Base-by-base conservation (phyloP, 1,140 invertebrate species). In the Drosophila cardini region DNA sequence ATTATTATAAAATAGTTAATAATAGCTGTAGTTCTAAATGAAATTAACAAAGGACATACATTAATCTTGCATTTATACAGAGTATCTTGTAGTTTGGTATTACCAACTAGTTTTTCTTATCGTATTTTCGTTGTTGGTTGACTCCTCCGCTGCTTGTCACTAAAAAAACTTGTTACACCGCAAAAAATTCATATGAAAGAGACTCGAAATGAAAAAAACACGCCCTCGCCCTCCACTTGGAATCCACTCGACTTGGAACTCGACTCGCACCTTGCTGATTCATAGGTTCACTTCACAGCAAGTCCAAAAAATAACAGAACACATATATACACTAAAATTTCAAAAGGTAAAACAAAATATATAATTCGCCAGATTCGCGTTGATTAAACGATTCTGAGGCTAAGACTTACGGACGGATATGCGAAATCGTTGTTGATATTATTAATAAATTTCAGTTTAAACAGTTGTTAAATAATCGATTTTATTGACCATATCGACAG, bases 371-470 rank as follows among this genome's bases (percentile, higher is more conserved):
- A 38, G 68, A 26, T 26, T 26, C 40, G 72, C 68, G 77, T 84
- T 85, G 69, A 86, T 86, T 81, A 86, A 85, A 86, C 82, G 82
- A 48, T 84, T 60, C 53, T n/a, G 34, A 11, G 42, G 13, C 11
- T 11, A 32, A 30, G 18, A 13, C n/a, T 16, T 52, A 32, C 18
- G n/a, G 40, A 48, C 11, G n/a, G 16, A 60, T 57, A 69, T 16
- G 45, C 36, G 62, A 73, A 56, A 70, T 53, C 36, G 68, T 69
- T 87, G 82, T 87, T 86, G 82, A 86, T 86, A 86, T 79, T 87
- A 86, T 87, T 86, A 87, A 83, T 86, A 81, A 81, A 85, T 85
- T 86, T 86, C 65, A 58, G 82, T 81, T 86, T 85, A 85, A 85
- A 78, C 82, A 86, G 82, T 81, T 86, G 70, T 81, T 85, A 86